Base-by-base conservation (phyloP, 2,888 invertebrate species). In the Gymnocheta viridis region DNA sequence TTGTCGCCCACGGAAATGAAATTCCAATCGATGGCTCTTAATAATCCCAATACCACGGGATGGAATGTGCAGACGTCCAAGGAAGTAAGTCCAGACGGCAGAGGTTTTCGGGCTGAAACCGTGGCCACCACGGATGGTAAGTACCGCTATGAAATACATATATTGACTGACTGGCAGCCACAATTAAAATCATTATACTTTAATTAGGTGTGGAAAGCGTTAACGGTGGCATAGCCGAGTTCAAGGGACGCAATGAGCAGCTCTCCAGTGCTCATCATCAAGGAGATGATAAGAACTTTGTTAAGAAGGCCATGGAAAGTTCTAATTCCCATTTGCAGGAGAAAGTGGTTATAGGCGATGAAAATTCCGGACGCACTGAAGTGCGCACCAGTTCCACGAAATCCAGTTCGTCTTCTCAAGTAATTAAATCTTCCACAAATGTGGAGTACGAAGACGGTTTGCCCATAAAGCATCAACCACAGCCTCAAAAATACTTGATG, bases 11-110 rank as follows among this genome's bases (percentile, higher is more conserved):
- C 95, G 77, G 92, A 92, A 80, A 87, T 91, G 32, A 89, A 89
- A 76, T 91, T 91, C 86, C 91, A 90, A 76, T 89, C 91, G 82
- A 88, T 90, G 87, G 88, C 86, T 3, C 82, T 91, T 14, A 88
- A 88, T 58, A 90, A 90, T 58, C 92, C 92, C 80, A 91, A 91
- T 51, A 90, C 93, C 85, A 94, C 94, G 56, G 95, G 95, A 66
- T 95, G 95, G 95, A 94, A 94, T 88, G 94, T 95, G 60, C 93
- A 94, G 86, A 93, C 94, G 6, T 94, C 94, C 76, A 93, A 94
- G 83, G 94, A 93, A 89, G 93, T 93, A 2, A 94, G 94, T 54
- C 93, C 94, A 80, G 95, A 95, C 88, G 95, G 95, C 0, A 94
- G 94, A 88, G 94, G 94, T 4, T 94, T 93, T 85, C 93, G 94